phyloP scores from a whole-genome alignment of 2,888 invertebrate species.

The Galeruca laticollis region DNA sequence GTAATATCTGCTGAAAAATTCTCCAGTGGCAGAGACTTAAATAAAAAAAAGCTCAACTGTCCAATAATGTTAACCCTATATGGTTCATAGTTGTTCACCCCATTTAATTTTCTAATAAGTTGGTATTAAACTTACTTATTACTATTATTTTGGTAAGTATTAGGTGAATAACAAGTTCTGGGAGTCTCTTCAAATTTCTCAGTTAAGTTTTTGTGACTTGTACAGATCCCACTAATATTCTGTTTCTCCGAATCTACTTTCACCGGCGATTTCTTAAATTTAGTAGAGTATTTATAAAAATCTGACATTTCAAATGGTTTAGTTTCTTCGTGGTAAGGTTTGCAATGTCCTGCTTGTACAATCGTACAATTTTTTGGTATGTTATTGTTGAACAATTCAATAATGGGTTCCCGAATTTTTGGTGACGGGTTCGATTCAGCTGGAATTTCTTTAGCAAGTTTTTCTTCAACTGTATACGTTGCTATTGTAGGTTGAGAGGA shows the following conservation, averaged over 20 bases:
- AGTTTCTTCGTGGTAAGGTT: slow-evolving; percentile 92
- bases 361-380: slow-evolving; percentile 87
- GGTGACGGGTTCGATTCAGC: slow-evolving; percentile 65
- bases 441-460: slow-evolving; percentile 63
- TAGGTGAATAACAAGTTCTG: slow-evolving; percentile 38
- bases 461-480: slow-evolving; percentile 54
- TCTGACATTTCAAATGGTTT: slow-evolving; percentile 99
- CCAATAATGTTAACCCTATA: too few relatives aligned
- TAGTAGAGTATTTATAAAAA: slow-evolving; percentile 97
- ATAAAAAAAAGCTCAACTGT: too few relatives aligned
- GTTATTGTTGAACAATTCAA: slow-evolving; percentile 70
- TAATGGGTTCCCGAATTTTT: slow-evolving; percentile 58
- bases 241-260: slow-evolving; percentile 35
- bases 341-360: slow-evolving; percentile 89
- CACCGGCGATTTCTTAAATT: slow-evolving; percentile 77
- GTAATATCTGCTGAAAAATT: too few relatives aligned
- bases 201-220: slow-evolving; percentile 48
- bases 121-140: slow-evolving; percentile 40
- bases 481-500: slow-evolving; percentile 42
- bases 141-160: slow-evolving; percentile 28
- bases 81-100: too few relatives aligned
- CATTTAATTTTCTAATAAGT: too few relatives aligned
- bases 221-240: neutral
- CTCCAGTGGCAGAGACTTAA: too few relatives aligned
- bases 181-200: slow-evolving; percentile 51